Evolutionary conservation across 2,113 vertebrate species (phyloP).

Genomic region (Sorex fumeus): DNA sequence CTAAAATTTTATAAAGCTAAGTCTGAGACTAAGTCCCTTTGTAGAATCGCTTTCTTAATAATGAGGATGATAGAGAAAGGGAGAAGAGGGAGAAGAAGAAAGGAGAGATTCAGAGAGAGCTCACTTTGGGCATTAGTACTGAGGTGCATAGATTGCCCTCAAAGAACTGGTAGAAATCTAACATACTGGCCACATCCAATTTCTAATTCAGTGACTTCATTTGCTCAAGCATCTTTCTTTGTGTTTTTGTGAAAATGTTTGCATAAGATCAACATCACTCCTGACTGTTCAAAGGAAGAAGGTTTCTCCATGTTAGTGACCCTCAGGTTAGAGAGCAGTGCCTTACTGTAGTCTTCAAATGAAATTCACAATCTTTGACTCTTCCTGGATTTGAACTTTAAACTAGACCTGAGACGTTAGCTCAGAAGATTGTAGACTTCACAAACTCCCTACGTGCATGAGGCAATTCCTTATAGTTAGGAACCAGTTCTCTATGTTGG

Average conservation of each 20-base stretch:
- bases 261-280: not conserved
- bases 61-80: not conserved
- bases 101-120: not conserved
- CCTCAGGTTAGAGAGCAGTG: not conserved
- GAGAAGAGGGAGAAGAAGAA: not conserved
- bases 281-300: not conserved
- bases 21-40: no score
- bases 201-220: not conserved
- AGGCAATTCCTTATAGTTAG: not conserved
- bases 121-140: not conserved
- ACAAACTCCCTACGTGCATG: fast-evolving
- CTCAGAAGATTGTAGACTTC: not conserved
- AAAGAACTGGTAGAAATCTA: not conserved
- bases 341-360: not conserved
- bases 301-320: not conserved
- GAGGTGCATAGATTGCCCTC: not conserved
- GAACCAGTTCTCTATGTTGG: no score
- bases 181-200: fast-evolving
- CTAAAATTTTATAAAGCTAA: not conserved
- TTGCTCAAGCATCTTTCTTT: not conserved
- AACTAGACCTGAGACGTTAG: not conserved
- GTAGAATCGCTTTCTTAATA: not conserved
- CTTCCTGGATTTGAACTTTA: not conserved
- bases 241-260: not conserved
- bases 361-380: not conserved